Evolutionary conservation across 2,797 vertebrate species (phyloP).

Genomic region (Helicolenus hilgendorfi): DNA sequence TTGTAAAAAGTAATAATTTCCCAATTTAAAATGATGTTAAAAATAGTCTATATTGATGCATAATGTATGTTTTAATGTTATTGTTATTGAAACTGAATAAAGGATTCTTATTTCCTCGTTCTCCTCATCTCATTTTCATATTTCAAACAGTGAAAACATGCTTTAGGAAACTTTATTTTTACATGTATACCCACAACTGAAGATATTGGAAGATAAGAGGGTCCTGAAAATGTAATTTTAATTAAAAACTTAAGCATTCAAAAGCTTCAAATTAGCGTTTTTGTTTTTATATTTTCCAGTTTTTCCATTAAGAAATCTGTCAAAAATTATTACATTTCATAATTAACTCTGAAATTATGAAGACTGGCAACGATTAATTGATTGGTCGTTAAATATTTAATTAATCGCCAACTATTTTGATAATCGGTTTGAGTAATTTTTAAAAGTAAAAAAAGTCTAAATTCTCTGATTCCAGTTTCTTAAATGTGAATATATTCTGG

Average conservation of each 20-base stretch:
- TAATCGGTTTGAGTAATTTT: too few species aligned
- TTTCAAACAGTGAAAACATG: not conserved
- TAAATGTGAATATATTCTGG: too few species aligned
- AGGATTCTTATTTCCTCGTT: not conserved
- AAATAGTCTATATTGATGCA: not conserved
- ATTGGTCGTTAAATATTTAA: too few species aligned
- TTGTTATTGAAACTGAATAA: constrained; percentile 17
- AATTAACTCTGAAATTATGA: not conserved
- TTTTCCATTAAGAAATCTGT: not conserved
- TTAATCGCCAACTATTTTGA: too few species aligned
- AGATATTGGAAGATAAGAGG: not conserved
- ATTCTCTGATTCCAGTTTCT: too few species aligned
- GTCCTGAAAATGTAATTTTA: not conserved
- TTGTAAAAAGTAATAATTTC: constrained; percentile 34
- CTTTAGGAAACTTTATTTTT: not conserved
- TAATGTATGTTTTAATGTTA: not conserved
- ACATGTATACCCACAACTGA: too few species aligned
- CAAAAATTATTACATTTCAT: not conserved
- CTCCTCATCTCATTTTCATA: not conserved
- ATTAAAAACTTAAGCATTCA: not conserved
- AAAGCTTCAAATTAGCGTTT: not conserved
- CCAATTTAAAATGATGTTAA: not conserved
- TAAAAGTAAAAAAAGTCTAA: too few species aligned
- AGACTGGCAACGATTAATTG: too few species aligned
- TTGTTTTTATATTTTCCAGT: not conserved